Evolutionary conservation across 2,888 invertebrate species (phyloP).

Genomic region (Elysia crispata): DNA sequence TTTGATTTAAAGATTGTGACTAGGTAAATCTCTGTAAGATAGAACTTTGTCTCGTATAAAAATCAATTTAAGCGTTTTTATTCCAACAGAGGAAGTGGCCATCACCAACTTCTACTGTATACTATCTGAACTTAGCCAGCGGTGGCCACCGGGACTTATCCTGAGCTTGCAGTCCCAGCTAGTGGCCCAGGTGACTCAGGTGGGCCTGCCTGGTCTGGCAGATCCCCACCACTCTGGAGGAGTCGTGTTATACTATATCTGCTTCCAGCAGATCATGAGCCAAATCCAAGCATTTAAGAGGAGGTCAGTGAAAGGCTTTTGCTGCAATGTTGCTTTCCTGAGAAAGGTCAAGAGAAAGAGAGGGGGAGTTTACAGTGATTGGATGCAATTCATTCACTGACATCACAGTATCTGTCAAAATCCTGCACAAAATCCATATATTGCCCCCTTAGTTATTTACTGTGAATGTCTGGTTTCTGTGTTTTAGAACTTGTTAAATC

Average conservation of each 20-base stretch:
- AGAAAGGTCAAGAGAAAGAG: no score
- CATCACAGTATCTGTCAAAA: no score
- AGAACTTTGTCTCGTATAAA: neutral
- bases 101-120: conserved; percentile 19
- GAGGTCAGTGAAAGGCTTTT: no score
- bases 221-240: conserved; percentile 18
- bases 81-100: conserved; percentile 26
- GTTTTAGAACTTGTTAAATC: no score
- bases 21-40: neutral
- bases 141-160: neutral
- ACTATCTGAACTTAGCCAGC: conserved; percentile 29
- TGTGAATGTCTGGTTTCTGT: no score
- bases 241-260: neutral
- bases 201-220: conserved; percentile 18
- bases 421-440: no score
- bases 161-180: conserved; percentile 30
- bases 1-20: neutral
- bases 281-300: no score
- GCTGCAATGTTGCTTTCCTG: no score
- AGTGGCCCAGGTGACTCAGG: conserved; percentile 3
- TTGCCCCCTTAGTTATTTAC: no score
- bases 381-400: no score
- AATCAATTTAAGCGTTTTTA: neutral
- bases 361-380: no score
- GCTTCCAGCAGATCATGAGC: no score